Conservation (phyloP, 53 echinoderm and acorn worm genomes). For the Luidia sarsii region DNA sequence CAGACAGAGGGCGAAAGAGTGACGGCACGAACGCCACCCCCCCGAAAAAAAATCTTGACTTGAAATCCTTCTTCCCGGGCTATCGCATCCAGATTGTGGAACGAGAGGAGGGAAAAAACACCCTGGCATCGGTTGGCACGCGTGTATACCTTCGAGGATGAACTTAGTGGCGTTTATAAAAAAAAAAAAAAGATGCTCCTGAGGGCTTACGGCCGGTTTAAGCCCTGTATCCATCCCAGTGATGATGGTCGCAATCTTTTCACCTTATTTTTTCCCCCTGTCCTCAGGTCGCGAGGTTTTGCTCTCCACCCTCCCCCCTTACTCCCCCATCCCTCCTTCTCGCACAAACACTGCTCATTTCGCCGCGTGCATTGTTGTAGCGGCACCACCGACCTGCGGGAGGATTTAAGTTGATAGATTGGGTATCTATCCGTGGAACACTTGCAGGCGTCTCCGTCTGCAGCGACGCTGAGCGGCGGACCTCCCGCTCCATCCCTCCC, state of each 20-base stretch:
- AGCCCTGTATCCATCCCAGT: not conserved
- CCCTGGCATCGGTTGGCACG: constrained; percentile 14
- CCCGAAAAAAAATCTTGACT: too few relatives aligned
- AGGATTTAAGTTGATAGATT: constrained; percentile 55
- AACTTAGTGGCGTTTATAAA: constrained; percentile 52
- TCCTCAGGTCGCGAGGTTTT: too few relatives aligned
- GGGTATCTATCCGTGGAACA: constrained; percentile 37
- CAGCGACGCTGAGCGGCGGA: too few relatives aligned
- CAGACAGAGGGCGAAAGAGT: too few relatives aligned
- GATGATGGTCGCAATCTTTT: not conserved
- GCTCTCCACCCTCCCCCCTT: not conserved
- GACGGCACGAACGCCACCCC: too few relatives aligned
- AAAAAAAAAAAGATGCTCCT: constrained; percentile 39
- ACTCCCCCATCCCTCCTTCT: not conserved
- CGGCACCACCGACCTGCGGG: constrained; percentile 34
- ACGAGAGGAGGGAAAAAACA: too few relatives aligned
- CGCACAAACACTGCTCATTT: constrained; percentile 16
- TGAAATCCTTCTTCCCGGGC: too few relatives aligned
- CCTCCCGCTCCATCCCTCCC: too few relatives aligned
- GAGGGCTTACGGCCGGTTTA: constrained; percentile 14
- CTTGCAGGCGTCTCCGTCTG: constrained; percentile 37
- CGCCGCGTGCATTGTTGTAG: constrained; percentile 40
- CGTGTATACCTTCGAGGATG: constrained; percentile 31
- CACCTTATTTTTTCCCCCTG: not conserved
- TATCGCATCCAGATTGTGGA: too few relatives aligned